Conservation (phyloP, 2,888 invertebrate genomes). For the Diadegma fenestrale region DNA sequence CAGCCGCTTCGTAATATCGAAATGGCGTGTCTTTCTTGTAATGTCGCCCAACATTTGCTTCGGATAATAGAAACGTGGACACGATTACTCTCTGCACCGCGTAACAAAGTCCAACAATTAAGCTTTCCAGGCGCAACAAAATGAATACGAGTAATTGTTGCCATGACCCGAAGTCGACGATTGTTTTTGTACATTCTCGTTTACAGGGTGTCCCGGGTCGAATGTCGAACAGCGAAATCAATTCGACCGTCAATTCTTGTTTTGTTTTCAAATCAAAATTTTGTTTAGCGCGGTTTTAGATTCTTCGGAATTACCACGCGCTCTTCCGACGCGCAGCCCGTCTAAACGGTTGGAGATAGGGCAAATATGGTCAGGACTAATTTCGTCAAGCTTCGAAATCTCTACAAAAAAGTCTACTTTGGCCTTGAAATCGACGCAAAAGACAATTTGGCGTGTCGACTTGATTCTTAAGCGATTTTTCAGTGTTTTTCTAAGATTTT, state of each 20-base stretch:
- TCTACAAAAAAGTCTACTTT: neutral
- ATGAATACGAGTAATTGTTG: neutral
- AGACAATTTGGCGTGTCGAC: neutral
- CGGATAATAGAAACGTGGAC: constrained; percentile 19
- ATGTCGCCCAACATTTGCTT: neutral
- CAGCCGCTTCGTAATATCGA: neutral
- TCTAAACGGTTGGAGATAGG: neutral
- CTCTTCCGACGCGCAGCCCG: neutral
- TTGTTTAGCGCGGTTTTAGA: neutral
- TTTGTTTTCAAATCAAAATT: neutral
- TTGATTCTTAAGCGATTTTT: neutral
- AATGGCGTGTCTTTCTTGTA: neutral
- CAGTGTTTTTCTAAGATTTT: neutral
- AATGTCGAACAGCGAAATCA: neutral
- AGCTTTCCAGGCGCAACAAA: constrained; percentile 22
- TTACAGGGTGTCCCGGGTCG: neutral
- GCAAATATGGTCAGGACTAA: neutral
- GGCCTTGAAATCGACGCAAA: neutral
- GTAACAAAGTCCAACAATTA: constrained; percentile 60
- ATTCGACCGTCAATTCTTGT: neutral
- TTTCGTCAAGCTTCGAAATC: neutral
- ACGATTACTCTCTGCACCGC: constrained; percentile 3
- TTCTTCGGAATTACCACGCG: neutral
- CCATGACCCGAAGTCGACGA: neutral
- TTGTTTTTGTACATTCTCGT: neutral